Evolutionary conservation across 2,113 vertebrate genomes (phyloP).

Genomic region (Cyprinodon tularosa): DNA sequence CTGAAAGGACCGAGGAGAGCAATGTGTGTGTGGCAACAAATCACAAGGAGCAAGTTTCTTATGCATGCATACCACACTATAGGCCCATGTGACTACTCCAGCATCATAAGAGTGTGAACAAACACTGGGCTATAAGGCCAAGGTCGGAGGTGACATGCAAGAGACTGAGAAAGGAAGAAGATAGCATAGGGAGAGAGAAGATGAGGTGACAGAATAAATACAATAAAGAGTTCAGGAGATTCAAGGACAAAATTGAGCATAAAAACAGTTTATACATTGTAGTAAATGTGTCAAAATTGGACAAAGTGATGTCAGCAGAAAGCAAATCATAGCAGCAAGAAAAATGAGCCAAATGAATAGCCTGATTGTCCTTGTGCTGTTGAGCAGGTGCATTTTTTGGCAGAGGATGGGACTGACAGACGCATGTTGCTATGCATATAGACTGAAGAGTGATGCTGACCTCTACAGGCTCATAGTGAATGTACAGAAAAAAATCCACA

Average conservation of each 20-base stretch:
- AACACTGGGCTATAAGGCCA: conserved; percentile 44
- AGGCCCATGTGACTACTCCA: conserved; percentile 43
- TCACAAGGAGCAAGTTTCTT: conserved; percentile 26
- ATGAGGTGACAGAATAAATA: conserved; percentile 32
- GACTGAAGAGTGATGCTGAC: conserved; percentile 49
- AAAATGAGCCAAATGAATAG: conserved; percentile 34
- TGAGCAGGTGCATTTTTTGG: conserved; percentile 70
- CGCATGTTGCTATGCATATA: neutral
- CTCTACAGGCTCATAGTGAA: conserved; percentile 54
- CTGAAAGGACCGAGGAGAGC: conserved; percentile 50
- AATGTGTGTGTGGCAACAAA: neutral
- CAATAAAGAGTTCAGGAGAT: conserved; percentile 10
- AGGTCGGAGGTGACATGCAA: conserved; percentile 61
- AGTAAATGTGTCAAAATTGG: conserved; percentile 13
- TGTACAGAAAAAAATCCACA: neutral
- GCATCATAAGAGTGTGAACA: conserved; percentile 30
- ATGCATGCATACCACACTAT: conserved; percentile 26
- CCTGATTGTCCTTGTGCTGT: conserved; percentile 56
- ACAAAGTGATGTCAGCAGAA: conserved; percentile 31
- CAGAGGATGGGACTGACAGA: conserved; percentile 5
- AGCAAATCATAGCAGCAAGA: conserved; percentile 52
- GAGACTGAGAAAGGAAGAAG: conserved; percentile 10
- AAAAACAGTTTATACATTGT: conserved; percentile 31
- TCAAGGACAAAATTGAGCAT: conserved; percentile 11
- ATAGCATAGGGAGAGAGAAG: conserved; percentile 8